phyloP scores from a whole-genome alignment of 2,797 vertebrate species.

The Rhabdomys pumilio region DNA sequence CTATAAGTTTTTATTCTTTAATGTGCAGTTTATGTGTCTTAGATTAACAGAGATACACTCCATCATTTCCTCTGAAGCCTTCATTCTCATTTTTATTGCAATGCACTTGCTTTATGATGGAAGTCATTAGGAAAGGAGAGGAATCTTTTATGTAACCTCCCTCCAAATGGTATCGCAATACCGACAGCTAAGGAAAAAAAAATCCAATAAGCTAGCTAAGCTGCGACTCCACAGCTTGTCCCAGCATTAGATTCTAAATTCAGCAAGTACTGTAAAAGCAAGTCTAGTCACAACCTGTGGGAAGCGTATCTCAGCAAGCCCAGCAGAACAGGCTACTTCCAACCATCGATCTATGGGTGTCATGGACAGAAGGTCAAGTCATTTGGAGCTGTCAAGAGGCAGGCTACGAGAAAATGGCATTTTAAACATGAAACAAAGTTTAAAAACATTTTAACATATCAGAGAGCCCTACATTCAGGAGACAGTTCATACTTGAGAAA shows the following conservation, averaged over 20 bases:
- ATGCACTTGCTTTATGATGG: not conserved
- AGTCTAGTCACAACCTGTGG: not conserved
- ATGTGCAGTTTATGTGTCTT: not conserved
- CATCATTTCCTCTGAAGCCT: slow-evolving; percentile 43
- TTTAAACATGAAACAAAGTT: not conserved
- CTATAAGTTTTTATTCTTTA: slow-evolving; percentile 51
- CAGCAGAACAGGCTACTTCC: no score
- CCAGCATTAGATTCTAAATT: slow-evolving; percentile 18
- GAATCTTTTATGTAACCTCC: not conserved
- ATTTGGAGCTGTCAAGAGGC: no score
- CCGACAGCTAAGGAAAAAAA: not conserved
- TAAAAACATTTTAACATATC: not conserved
- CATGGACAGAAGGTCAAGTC: not conserved
- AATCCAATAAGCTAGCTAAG: not conserved
- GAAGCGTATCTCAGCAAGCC: not conserved
- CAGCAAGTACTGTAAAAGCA: not conserved
- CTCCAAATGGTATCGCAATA: not conserved
- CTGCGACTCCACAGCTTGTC: not conserved
- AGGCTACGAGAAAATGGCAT: not conserved
- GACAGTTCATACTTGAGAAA: not conserved
- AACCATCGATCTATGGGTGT: not conserved
- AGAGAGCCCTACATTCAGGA: not conserved
- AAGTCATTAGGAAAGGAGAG: slow-evolving; percentile 32
- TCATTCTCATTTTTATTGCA: not conserved
- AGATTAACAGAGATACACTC: not conserved